Base-by-base conservation (phyloP, 2,797 vertebrate genomes). In the Oceanodroma leucorhoa region DNA sequence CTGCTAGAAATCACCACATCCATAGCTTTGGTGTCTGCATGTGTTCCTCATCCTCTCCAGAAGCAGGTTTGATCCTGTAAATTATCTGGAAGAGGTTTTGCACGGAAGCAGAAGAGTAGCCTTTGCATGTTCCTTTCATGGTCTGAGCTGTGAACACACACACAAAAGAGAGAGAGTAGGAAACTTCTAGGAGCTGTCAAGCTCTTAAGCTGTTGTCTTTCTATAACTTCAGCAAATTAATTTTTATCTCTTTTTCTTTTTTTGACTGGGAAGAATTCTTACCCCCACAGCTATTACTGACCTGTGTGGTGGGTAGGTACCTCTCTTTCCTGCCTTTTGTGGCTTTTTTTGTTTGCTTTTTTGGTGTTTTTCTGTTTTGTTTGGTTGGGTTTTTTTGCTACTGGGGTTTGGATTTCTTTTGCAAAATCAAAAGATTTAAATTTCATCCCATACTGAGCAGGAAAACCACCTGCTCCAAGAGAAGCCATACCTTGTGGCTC, bases 341-440 rank as follows among this genome's bases (percentile, higher is more conserved):
- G 32, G 4, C 0, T 0, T 24, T 20, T 60, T 23, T 46, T 50
- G 10, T 5, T 17, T 55, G 23, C 7, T 2, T 2, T 34, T n/a
- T 54, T 36, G 4, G 10, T 24, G 19, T 1, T 1, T 45, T 23
- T 43, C 5, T 16, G 24, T 6, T 22, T 10, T 54, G 3, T 3
- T 66, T 53, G 29, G 4, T 45, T 48, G 20, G 8, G 9, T 0
- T 16, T 6, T 75, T 81, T 77, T 71, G 21, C 5, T 45, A 16
- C 41, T 24, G 24, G 18, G 3, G 5, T 79, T 69, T 30, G 5
- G 8, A 76, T 58, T 89, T 75, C 5, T 66, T 72, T 80, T 51
- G 8, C 30, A 54, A 84, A 67, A 62, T 38, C 6, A 61, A 82
- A 84, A 51, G 0, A 36, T 57, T 83, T 48, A 57, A 36, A 61